A percentile compares a stretch with the other conserved stretches of the same genome.
phyloP scores from a whole-genome alignment of 2,888 invertebrate species.

The Serrognathus titanus region DNA sequence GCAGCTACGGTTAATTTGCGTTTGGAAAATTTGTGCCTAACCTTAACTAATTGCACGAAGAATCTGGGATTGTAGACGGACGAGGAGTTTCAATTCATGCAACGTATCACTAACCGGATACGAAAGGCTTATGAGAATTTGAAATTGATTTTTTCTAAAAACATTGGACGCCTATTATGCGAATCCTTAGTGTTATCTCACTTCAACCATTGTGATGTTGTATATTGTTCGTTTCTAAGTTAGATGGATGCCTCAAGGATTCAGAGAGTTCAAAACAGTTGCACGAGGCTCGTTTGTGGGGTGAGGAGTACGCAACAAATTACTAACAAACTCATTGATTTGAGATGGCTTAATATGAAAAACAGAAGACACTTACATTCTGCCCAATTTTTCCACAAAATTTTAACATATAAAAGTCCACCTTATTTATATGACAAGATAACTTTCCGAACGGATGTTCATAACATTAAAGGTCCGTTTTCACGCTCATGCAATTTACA shows the following conservation, averaged over 20 bases:
- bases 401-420: too few species aligned
- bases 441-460: too few species aligned
- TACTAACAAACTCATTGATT: too few species aligned
- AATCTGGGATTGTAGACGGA: not conserved
- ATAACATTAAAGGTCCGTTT: too few species aligned
- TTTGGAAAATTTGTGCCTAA: too few species aligned
- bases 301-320: not conserved
- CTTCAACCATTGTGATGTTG: conserved; percentile 3
- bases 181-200: conserved; percentile 3
- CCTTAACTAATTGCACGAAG: too few species aligned
- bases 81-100: not conserved
- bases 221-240: conserved; percentile 3
- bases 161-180: not conserved
- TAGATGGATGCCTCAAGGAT: not conserved
- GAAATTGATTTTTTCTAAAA: not conserved
- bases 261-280: conserved; percentile 8
- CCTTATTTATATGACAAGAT: too few species aligned
- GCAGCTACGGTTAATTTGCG: too few species aligned
- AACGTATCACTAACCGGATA: not conserved
- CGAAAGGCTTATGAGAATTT: not conserved
- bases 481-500: too few species aligned
- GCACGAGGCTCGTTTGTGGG: conserved; percentile 2
- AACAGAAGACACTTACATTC: too few species aligned
- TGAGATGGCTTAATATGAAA: too few species aligned
- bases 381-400: too few species aligned